Evolutionary conservation across 2,888 invertebrate genomes (phyloP), one percentile per base, ranked within the genome.

Genomic region (Molanna angustata): DNA sequence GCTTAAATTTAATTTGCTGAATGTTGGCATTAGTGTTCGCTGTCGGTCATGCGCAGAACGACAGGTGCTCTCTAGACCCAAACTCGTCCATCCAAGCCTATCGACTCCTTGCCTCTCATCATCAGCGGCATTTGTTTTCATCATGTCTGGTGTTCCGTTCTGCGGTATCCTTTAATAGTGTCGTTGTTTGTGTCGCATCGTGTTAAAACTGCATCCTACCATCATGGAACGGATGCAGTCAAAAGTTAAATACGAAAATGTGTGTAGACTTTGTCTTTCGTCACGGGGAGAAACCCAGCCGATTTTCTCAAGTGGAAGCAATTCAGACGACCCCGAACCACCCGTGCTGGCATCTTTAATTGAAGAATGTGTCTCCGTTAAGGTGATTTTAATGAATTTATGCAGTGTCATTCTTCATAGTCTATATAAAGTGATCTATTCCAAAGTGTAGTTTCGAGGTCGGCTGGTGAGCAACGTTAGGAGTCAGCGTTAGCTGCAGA

Each of bases 221-320:
- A 51, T 11, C 51, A 56, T 56, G 52, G 56, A 52, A 17, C 43
- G 43, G 21, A 31, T 47, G 27, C 21, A 20, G 19, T 33, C 51
- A 39, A 43, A 37, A 32, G 43, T 31, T 13, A 46, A 40, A 21
- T 31, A 43, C 41, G 46, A 46, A 22, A 73, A 74, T 70, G 78
- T 80, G 69, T 82, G 82, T 73, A 76, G 82, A 71, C 76, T 82
- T 65, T 83, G 82, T 72, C 78, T 82, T 69, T 78, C 80, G 67
- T 72, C 76, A 67, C 78, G 80, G 64, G 77, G 78, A 68, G 78
- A 79, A 67, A 78, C 76, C 70, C 75, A 76, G 66, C 80, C 81
- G 68, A 80, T 82, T 66, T 81, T 82, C 70, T 75, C 72, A 69
- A 72, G 73, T 69, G 75, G 74, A 74, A 74, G 73, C 76, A 75